Conservation (phyloP, 2,888 invertebrate species). For the Pyralis farinalis region DNA sequence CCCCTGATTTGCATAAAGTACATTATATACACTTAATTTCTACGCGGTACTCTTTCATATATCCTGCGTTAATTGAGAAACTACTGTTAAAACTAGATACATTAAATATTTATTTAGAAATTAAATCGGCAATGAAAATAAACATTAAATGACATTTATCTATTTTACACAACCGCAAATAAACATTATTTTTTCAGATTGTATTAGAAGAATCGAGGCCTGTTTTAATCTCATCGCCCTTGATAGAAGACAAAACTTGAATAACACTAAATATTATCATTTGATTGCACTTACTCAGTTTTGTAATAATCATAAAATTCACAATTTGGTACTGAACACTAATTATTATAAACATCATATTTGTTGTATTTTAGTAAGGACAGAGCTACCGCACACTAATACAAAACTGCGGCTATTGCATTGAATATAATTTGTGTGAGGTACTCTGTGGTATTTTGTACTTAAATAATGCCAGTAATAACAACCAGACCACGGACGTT, state of each 20-base stretch:
- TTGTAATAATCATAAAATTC: neutral
- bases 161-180: conserved; percentile 6
- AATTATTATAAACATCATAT: neutral
- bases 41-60: neutral
- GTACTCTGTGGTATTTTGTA: neutral
- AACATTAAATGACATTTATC: conserved; percentile 5
- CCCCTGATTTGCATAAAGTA: conserved; percentile 3
- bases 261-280: neutral
- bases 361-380: conserved; percentile 1
- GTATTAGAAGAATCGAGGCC: conserved; percentile 4
- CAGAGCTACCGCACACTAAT: conserved; percentile 5
- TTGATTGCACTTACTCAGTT: neutral
- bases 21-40: neutral
- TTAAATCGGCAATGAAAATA: conserved; percentile 4
- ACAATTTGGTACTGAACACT: conserved; percentile 1
- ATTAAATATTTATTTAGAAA: conserved; percentile 3
- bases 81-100: conserved; percentile 3
- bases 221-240: conserved; percentile 4
- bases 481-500: neutral
- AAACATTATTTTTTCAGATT: conserved; percentile 1
- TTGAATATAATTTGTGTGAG: neutral
- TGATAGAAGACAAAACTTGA: neutral
- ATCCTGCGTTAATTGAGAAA: conserved; percentile 6
- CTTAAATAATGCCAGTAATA: neutral
- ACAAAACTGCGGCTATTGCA: neutral